Conservation (phyloP, 2,797 vertebrate genomes). For the Nothura maculosa region DNA sequence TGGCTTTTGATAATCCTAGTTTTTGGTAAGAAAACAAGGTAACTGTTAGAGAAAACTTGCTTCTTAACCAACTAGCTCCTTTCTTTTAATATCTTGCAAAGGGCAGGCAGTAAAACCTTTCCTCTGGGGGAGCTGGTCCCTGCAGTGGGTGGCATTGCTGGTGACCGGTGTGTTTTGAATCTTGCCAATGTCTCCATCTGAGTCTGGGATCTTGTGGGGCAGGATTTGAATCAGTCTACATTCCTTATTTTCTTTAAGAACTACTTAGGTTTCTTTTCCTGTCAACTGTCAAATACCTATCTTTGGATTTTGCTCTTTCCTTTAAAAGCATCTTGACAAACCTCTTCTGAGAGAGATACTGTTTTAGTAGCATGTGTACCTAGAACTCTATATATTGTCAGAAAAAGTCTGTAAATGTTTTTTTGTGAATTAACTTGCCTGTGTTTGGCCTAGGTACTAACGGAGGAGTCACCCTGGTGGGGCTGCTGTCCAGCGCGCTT, state of each 20-base stretch:
- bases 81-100: not conserved
- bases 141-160: not conserved
- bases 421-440: not conserved
- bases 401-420: not conserved
- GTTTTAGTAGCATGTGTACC: not conserved
- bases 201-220: not conserved
- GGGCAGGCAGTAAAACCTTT: not conserved
- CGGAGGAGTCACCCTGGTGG: conserved; percentile 91
- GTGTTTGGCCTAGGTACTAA: conserved; percentile 89
- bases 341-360: not conserved
- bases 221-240: not conserved
- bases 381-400: not conserved
- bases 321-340: not conserved
- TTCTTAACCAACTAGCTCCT: not conserved
- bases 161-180: not conserved
- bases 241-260: not conserved
- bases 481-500: conserved; percentile 89
- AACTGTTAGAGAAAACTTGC: not conserved
- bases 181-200: not conserved
- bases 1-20: not conserved
- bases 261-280: not conserved
- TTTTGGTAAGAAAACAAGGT: not conserved
- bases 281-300: not conserved
- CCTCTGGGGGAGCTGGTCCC: not conserved
- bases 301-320: not conserved